Base-by-base conservation (phyloP, 2,797 vertebrate genomes). In the Pangasius krempfi region DNA sequence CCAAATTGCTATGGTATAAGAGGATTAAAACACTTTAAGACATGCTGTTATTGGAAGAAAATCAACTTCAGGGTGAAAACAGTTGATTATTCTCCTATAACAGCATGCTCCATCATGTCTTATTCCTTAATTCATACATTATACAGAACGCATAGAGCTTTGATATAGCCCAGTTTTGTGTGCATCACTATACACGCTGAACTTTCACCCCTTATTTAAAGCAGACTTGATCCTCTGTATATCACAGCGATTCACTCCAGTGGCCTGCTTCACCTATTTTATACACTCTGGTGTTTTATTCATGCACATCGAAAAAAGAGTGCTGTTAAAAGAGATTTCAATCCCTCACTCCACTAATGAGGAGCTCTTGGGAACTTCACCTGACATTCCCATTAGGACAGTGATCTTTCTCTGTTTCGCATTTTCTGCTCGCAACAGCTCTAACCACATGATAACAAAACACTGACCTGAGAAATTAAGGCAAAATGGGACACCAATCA, bases 281-380 rank as follows among this genome's bases (percentile, higher is more conserved):
- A 86, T 73, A 89, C 85, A 85, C 72, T 33, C 22, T 62, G 47
- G 84, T 89, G 88, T 88, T 89, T 90, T 89, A 87, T 88, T 89
- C 81, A 89, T 88, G 88, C 47, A 18, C 56, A 66, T 52, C 40
- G 50, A 62, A 60, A 68, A 80, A 66, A 73, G 73, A 54, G 52
- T 78, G 50, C 64, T 79, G 78, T 92, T 92, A 88, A 90, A 81
- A 88, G 84, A 85, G 86, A 86, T 89, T 89, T 76, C 85, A 56
- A 92, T 92, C 87, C 89, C 25, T 86, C 60, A 81, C 80, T 86
- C 70, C 56, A 56, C 89, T 93, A 93, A 94, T 94, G 92, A 94
- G 91, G 84, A 82, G 66, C 89, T 92, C 87, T 90, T 85, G 90
- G 92, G 84, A 91, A 88, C 89, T 92, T 92, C 93, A 90, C 89